These are phyloP conservation scores for Diplosoma virens DNA, from an alignment of 23 tunicate species.

Conservation along the genomic window DNA sequence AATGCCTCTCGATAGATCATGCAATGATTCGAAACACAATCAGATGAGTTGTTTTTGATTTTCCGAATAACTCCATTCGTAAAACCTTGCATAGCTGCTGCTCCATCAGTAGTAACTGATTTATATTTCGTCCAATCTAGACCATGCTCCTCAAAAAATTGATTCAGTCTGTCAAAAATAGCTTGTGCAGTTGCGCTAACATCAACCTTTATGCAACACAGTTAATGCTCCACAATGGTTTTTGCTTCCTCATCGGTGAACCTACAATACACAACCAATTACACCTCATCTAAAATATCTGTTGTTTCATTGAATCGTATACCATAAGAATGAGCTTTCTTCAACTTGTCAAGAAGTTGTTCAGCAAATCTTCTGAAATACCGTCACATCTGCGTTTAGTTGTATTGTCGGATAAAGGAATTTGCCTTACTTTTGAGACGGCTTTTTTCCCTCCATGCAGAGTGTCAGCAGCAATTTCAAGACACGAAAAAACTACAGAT, in stretches of 20 bases:
- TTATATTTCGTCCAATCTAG: slow-evolving; percentile 17
- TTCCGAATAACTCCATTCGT: slow-evolving; percentile 3
- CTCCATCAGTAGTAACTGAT: slow-evolving; percentile 4
- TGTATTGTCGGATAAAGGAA: too few species aligned
- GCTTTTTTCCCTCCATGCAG: too few species aligned
- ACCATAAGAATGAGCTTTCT: slow-evolving; percentile 16
- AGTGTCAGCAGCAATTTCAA: too few species aligned
- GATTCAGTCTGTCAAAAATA: not conserved
- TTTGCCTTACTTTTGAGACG: too few species aligned
- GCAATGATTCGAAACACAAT: slow-evolving; percentile 38
- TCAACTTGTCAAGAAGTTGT: slow-evolving; percentile 17
- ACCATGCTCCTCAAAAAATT: too few species aligned
- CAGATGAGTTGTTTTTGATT: slow-evolving; percentile 10
- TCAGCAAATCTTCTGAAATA: slow-evolving; percentile 24
- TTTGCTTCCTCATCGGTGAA: too few species aligned
- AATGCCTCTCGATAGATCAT: slow-evolving; percentile 16
- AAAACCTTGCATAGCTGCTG: slow-evolving; percentile 16
- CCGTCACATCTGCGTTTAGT: slow-evolving; percentile 8
- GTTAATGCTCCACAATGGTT: too few species aligned
- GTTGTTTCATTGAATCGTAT: slow-evolving; percentile 57
- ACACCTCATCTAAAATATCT: slow-evolving; percentile 34
- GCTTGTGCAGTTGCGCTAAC: not conserved
- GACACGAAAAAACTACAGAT: slow-evolving; percentile 6
- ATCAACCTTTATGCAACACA: slow-evolving; percentile 11
- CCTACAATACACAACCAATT: slow-evolving; percentile 35